Evolutionary conservation across 2,113 vertebrate species (phyloP).

Genomic region (Centropus bengalensis): DNA sequence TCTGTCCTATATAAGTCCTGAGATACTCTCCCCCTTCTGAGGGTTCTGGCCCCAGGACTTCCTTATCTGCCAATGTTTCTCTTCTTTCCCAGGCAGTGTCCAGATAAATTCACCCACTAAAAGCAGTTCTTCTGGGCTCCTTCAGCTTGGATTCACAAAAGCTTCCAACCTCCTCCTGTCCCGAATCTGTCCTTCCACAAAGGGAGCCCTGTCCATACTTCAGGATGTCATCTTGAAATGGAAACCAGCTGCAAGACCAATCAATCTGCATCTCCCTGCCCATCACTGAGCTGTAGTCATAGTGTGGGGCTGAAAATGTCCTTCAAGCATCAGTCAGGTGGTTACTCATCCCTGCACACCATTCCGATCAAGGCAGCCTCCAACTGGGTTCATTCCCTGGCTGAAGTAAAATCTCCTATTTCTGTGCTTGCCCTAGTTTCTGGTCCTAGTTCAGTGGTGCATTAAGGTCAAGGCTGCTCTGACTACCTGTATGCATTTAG

Average conservation of each 20-base stretch:
- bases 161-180: neutral
- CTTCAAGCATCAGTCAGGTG: neutral
- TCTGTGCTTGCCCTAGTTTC: constrained; percentile 6
- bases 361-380: constrained; percentile 1
- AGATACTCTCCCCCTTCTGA: neutral
- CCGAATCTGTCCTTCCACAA: neutral
- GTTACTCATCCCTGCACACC: neutral
- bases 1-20: too few relatives aligned
- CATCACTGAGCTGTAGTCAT: rapidly evolving
- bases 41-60: neutral
- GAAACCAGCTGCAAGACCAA: neutral
- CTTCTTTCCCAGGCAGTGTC: neutral
- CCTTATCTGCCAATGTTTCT: neutral
- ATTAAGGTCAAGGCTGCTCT: constrained; percentile 21
- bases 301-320: neutral
- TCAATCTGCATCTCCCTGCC: neutral
- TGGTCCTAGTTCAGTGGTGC: neutral
- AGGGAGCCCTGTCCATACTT: neutral
- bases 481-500: neutral
- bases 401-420: neutral
- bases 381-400: neutral
- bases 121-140: neutral
- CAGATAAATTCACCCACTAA: neutral
- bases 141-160: neutral
- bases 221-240: neutral